Evolutionary conservation across 2,113 vertebrate species (phyloP), one percentile per base, ranked within the genome.

Genomic region (Nanger granti): DNA sequence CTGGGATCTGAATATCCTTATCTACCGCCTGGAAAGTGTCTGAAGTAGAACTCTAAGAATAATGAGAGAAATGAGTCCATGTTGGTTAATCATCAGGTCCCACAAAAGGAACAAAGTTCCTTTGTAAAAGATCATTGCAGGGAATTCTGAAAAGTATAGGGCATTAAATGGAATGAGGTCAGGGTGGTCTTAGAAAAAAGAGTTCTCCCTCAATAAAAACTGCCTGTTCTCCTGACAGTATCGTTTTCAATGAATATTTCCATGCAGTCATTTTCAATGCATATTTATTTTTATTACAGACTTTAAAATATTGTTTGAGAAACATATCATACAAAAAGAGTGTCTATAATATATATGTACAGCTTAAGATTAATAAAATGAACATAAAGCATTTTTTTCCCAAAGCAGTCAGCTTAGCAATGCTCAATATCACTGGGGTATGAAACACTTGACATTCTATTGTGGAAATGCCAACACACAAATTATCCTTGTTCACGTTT

Each of bases 361-460:
- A 15, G 49, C 7, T 94, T 93, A 93, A 94, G 87, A 97, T 97
- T 97, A 97, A 96, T 76, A 95, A 97, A 97, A 89, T 88, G 93
- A 97, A 93, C 96, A 87, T 52, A 93, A 96, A 76, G 84, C 92
- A 80, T 52, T 55, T 26, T 55, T 96, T 97, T 94, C 89, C 73
- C 69, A 96, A 97, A 97, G 60, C 69, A 92, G 87, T 55, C 15
- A 11, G 85, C 18, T 0, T 47, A 29, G 41, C 96, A 92, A 97
- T 60, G 62, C 95, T 97, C 76, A 2, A 1, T 87, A 85, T 92
- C 88, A 66, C 69, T 11, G n/a, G 73, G 24, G 80, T 49, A 86
- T 97, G 97, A 98, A 98, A 97, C 97, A 95, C 97, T 97, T 98
- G 97, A 97, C 97, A 95, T 95, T 92, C 93, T 95, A n/a, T 95